Base-by-base conservation (phyloP, 2,797 vertebrate species). In the Mus caroli region DNA sequence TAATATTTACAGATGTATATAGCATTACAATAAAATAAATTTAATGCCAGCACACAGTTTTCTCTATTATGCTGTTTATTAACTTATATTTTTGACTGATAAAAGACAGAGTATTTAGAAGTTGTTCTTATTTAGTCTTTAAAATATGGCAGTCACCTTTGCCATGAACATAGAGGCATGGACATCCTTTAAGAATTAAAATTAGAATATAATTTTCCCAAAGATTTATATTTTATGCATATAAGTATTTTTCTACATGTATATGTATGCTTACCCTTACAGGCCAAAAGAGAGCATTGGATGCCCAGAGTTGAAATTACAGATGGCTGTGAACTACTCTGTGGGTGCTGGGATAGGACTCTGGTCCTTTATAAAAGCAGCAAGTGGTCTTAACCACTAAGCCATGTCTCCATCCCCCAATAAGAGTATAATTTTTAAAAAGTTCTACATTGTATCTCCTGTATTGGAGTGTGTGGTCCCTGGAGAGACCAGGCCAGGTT, bases 41-140 rank as follows among this genome's bases (percentile, higher is more conserved):
- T 10, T 79, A 26, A 56, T 91, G 64, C 46, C 37, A 79, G 37
- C 94, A 64, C 88, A 37, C 28, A 67, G 2, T 80, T 92, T 31
- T 92, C 37, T 83, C 28, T 90, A 26, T 69, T 92, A 58, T 28
- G 78, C 6, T 79, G 28, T 12, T 17, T 73, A 73, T 90, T 92
- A 60, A 31, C 76, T 92, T 92, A 64, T 86, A 78, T 88, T 92
- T 97, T 92, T 94, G 75, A 92, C 3, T 28, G 56, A 1, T 78
- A 75, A 90, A 93, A 77, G 43, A 90, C 46, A 93, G 93, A 91
- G 77, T 93, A 82, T 95, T 12, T 3, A 28, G 58, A 79, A 93
- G 58, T 77, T 91, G 4, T 88, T 88, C 37, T 95, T 91, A 88
- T 19, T 71, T 96, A 93, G n/a, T 69, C 31, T 92, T 95, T 92